Percentiles rank a stretch among this genome's conserved stretches.
Conservation (phyloP, 2,888 invertebrate species). For the Polia nebulosa region DNA sequence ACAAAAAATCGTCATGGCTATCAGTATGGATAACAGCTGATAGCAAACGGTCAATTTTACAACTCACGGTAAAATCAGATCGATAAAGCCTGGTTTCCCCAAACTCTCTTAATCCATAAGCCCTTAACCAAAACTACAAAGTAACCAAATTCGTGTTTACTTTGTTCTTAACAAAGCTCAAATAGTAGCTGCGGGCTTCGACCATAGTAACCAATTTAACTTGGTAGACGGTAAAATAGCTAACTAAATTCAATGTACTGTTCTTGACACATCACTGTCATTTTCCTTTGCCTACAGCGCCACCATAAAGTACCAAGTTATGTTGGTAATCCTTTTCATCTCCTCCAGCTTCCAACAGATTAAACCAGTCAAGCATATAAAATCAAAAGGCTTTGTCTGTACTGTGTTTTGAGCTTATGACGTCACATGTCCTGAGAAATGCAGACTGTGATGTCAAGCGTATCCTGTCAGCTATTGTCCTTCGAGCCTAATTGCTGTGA, state of each 20-base stretch:
- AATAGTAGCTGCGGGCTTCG: constrained; percentile 14
- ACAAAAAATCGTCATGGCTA: neutral
- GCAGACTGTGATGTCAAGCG: constrained; percentile 46
- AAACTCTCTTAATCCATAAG: neutral
- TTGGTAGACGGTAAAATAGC: constrained; percentile 8
- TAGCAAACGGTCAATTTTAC: constrained; percentile 2
- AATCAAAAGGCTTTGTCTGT: constrained; percentile 35
- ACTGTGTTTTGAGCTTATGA: constrained; percentile 38
- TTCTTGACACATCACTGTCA: neutral
- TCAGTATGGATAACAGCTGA: constrained; percentile 8
- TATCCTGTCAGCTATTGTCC: constrained; percentile 59
- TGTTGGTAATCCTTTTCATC: constrained; percentile 1
- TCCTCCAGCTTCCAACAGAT: constrained; percentile 26
- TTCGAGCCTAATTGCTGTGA: constrained; percentile 52
- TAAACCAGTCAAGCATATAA: constrained; percentile 37
- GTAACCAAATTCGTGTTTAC: constrained; percentile 22
- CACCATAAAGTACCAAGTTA: neutral
- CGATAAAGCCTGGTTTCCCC: neutral
- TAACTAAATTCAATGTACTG: constrained; percentile 6
- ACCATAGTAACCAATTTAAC: constrained; percentile 3
- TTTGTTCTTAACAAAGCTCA: constrained; percentile 14
- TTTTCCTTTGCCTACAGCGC: constrained; percentile 3
- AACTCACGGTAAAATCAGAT: neutral
- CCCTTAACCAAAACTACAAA: constrained; percentile 22
- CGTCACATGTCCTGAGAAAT: constrained; percentile 36